phyloP scores from a whole-genome alignment of 2,888 invertebrate species.

The Boloria selene region DNA sequence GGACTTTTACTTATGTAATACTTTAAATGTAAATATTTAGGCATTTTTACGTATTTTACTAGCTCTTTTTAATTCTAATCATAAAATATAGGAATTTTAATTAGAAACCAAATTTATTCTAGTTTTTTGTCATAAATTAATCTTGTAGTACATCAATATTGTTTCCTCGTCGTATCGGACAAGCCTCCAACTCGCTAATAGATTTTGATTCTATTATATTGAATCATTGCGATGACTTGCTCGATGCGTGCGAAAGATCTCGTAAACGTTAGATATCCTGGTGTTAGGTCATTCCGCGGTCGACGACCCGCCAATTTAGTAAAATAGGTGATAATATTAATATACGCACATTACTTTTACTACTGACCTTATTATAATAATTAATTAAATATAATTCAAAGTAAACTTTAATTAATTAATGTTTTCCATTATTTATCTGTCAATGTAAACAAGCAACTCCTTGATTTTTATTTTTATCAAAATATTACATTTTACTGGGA shows the following conservation, averaged over 20 bases:
- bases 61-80: not conserved
- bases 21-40: not conserved
- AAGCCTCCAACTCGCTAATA: slow-evolving; percentile 19
- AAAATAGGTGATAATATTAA: slow-evolving; percentile 40
- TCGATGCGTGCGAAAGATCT: slow-evolving; percentile 61
- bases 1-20: slow-evolving; percentile 26
- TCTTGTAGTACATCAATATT: not conserved
- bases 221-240: slow-evolving; percentile 57
- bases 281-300: slow-evolving; percentile 55
- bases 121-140: slow-evolving; percentile 6
- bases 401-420: too few relatives aligned
- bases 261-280: slow-evolving; percentile 57
- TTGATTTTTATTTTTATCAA: too few relatives aligned
- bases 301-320: slow-evolving; percentile 51
- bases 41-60: not conserved
- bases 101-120: not conserved
- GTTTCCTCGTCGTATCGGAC: slow-evolving; percentile 16
- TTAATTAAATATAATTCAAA: not conserved
- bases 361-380: slow-evolving; percentile 25
- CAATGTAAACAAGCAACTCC: too few relatives aligned
- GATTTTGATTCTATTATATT: slow-evolving; percentile 32
- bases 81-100: not conserved
- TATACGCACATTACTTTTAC: slow-evolving; percentile 6
- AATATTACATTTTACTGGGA: too few relatives aligned
- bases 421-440: not conserved